These are phyloP conservation scores for Pangasius krempfi DNA, from an alignment of 2,797 vertebrate genomes.

Conservation along the genomic window DNA sequence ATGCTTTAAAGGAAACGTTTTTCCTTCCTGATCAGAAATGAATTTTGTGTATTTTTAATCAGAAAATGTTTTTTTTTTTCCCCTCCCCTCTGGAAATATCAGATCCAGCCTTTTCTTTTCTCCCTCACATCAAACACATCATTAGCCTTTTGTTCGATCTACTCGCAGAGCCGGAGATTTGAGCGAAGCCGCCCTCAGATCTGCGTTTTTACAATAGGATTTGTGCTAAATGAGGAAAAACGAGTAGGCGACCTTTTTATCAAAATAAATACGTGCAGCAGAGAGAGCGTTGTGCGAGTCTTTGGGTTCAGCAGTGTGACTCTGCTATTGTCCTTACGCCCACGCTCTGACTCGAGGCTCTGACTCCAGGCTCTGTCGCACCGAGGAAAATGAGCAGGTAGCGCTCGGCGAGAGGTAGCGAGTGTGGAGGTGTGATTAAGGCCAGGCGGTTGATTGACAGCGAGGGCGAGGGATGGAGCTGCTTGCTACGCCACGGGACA, in stretches of 20 bases:
- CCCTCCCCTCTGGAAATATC: background rate
- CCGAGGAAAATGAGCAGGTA: conserved; percentile 44
- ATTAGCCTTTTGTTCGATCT: conserved; percentile 15
- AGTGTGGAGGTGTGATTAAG: conserved; percentile 34
- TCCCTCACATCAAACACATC: conserved; percentile 28
- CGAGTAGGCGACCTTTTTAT: conserved; percentile 65
- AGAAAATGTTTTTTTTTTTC: background rate
- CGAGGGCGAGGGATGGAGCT: background rate
- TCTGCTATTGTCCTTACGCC: conserved; percentile 65
- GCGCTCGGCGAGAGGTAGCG: background rate
- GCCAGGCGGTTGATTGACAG: conserved; percentile 22
- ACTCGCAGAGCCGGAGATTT: conserved; percentile 1
- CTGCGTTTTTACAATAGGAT: conserved; percentile 30
- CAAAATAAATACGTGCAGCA: conserved; percentile 65
- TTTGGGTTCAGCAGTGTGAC: conserved; percentile 43
- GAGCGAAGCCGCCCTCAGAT: conserved; percentile 34
- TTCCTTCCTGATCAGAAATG: background rate
- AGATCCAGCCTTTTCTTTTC: background rate
- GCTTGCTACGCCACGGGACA: background rate
- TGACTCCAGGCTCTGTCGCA: conserved; percentile 16
- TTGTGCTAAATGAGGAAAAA: conserved; percentile 51
- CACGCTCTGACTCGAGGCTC: conserved; percentile 46
- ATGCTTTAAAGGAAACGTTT: background rate
- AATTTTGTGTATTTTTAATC: background rate
- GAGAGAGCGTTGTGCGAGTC: conserved; percentile 66